Conservation (phyloP, 1,140 invertebrate species). For the Pissodes strobi region DNA sequence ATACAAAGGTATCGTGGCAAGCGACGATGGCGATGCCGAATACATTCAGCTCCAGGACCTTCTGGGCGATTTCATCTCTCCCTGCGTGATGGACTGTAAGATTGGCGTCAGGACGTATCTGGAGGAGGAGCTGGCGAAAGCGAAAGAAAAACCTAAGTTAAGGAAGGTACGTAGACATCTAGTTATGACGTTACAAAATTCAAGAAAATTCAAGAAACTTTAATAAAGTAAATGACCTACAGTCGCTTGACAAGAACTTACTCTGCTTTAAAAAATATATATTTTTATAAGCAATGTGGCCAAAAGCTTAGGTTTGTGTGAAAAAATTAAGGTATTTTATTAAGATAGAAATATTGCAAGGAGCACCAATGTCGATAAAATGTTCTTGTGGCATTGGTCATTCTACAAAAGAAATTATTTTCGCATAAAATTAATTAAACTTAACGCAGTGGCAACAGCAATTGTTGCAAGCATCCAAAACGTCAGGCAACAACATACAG, state of each 20-base stretch:
- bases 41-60: conserved; percentile 93
- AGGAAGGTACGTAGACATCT: conserved; percentile 67
- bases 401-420: no score
- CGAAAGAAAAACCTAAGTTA: conserved; percentile 91
- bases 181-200: no score
- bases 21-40: conserved; percentile 82
- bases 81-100: conserved; percentile 97
- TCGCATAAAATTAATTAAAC: no score
- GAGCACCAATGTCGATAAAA: no score
- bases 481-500: no score
- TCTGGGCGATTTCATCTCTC: conserved; percentile 84
- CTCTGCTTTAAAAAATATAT: neutral
- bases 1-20: conserved; percentile 81
- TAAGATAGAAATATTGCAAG: no score
- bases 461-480: no score
- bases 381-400: no score
- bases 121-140: conserved; percentile 92
- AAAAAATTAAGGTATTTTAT: no score
- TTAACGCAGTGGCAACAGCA: no score
- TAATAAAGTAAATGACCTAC: neutral
- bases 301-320: no score
- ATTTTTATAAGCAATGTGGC: neutral
- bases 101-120: conserved; percentile 93
- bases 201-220: neutral
- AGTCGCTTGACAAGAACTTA: neutral